Conservation (phyloP, 1,140 invertebrate species). For the Macrosteles quadrilineatus region DNA sequence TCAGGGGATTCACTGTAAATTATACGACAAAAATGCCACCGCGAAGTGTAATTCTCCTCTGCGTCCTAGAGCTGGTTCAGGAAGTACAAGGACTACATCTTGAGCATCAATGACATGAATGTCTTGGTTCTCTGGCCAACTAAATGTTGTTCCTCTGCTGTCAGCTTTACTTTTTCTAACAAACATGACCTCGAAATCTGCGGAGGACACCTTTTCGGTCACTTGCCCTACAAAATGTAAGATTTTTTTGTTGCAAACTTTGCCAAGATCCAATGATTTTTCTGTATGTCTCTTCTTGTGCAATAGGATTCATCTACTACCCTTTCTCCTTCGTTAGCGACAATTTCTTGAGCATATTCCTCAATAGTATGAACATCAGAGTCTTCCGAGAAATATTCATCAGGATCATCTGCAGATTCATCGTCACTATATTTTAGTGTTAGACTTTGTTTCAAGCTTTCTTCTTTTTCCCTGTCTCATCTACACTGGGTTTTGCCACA, state of each 20-base stretch:
- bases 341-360: background rate
- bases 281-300: background rate
- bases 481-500: background rate
- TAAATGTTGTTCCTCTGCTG: background rate
- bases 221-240: background rate
- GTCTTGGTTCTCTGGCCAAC: background rate
- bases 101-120: background rate
- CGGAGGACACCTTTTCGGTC: background rate
- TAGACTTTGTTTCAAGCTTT: background rate
- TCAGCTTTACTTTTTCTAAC: background rate
- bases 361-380: background rate
- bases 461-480: too few relatives aligned
- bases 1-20: too few relatives aligned
- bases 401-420: background rate
- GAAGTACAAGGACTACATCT: background rate
- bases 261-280: background rate
- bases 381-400: background rate
- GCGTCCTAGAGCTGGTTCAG: background rate
- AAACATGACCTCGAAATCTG: background rate
- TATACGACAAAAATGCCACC: too few relatives aligned
- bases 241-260: background rate
- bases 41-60: background rate
- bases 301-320: background rate
- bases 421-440: background rate
- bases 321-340: background rate